These are phyloP conservation scores for Cyanoderma ruficeps DNA, from an alignment of 2,113 vertebrate species.

Conservation along the genomic window DNA sequence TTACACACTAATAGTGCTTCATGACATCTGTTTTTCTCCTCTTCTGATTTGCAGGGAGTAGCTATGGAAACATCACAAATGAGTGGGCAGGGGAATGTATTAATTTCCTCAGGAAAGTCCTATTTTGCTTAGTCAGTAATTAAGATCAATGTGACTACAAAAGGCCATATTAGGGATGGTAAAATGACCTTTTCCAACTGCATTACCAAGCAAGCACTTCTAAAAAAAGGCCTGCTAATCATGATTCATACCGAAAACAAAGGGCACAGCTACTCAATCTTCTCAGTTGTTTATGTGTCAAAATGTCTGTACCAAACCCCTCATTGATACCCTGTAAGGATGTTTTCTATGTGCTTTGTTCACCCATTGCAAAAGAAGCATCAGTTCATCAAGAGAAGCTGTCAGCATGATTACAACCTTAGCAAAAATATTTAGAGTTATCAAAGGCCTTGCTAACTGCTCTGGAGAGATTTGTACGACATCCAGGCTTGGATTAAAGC, in stretches of 20 bases:
- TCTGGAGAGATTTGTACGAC: neutral
- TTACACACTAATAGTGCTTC: neutral
- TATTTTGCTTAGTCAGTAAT: conserved; percentile 57
- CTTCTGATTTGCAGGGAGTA: conserved; percentile 39
- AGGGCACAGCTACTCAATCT: neutral
- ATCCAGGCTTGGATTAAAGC: neutral
- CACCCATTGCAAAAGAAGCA: neutral
- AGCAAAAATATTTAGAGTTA: neutral
- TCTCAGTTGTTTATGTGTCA: neutral
- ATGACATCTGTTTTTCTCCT: conserved; percentile 52
- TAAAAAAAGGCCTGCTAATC: neutral
- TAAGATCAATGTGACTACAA: neutral
- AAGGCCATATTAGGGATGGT: neutral
- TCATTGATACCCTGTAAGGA: neutral
- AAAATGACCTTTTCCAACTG: conserved; percentile 3
- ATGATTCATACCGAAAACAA: neutral
- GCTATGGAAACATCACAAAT: conserved; percentile 54
- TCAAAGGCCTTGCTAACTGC: neutral
- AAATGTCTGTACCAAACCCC: neutral
- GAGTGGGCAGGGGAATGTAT: conserved; percentile 4
- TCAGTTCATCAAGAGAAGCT: neutral
- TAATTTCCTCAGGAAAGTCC: neutral
- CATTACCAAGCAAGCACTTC: neutral
- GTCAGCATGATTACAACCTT: neutral
- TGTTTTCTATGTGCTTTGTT: neutral